These are phyloP conservation scores for Saccopteryx bilineata DNA, from an alignment of 2,113 vertebrate genomes.

Conservation along the genomic window DNA sequence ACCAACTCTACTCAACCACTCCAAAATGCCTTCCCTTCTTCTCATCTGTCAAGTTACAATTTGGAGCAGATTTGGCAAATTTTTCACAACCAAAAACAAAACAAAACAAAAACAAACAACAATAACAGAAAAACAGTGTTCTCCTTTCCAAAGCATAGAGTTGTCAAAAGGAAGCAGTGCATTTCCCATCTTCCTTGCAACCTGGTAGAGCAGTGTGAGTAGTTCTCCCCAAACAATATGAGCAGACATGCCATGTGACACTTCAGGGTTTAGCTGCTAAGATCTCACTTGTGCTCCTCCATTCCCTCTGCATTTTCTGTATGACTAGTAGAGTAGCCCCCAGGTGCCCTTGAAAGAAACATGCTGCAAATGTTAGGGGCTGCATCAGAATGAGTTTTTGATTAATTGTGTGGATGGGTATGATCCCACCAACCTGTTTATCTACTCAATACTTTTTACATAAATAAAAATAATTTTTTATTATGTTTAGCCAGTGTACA, in stretches of 20 bases:
- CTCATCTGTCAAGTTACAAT: neutral
- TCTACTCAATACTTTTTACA: neutral
- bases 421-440: neutral
- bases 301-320: neutral
- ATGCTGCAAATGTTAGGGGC: neutral
- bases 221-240: neutral
- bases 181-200: neutral
- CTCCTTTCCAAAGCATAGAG: neutral
- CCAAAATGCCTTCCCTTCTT: neutral
- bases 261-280: neutral
- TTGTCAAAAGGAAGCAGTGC: neutral
- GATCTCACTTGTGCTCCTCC: neutral
- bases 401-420: neutral
- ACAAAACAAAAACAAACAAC: no score
- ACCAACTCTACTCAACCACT: neutral
- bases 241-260: neutral
- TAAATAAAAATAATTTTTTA: neutral
- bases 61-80: neutral
- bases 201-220: neutral
- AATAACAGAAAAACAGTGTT: neutral
- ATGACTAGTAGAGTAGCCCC: neutral
- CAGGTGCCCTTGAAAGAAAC: neutral
- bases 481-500: neutral
- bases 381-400: neutral
- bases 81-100: neutral